Percentiles rank a stretch among this genome's conserved stretches.
Evolutionary conservation across 2,113 vertebrate species (phyloP).

Genomic region (Fulmarus glacialis): DNA sequence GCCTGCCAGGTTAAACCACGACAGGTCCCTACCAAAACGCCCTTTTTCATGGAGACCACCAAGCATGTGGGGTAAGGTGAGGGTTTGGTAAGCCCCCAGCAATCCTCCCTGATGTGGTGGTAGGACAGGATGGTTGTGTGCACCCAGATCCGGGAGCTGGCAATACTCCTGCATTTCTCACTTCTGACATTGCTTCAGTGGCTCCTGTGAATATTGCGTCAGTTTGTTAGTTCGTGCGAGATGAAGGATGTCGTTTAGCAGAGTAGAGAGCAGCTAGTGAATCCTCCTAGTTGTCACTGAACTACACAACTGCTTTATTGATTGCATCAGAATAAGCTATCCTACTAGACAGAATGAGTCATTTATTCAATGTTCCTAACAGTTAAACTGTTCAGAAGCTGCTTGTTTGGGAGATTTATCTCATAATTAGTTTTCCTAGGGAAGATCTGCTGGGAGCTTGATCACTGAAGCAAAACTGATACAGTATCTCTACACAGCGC

Average conservation of each 20-base stretch:
- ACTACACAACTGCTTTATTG: neutral
- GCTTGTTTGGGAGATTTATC: constrained; percentile 40
- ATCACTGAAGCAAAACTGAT: neutral
- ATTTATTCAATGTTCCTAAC: constrained; percentile 31
- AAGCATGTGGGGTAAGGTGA: neutral
- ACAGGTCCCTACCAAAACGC: neutral
- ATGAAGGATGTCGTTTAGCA: neutral
- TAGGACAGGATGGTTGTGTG: neutral
- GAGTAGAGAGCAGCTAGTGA: neutral
- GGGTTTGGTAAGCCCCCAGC: neutral
- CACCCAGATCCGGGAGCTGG: neutral
- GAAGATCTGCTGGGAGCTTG: constrained; percentile 1
- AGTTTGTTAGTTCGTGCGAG: neutral
- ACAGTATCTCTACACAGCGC: neutral
- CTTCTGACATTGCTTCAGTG: neutral
- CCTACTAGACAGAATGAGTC: constrained; percentile 3
- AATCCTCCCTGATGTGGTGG: neutral
- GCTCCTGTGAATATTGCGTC: neutral
- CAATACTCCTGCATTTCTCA: neutral
- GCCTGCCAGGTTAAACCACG: no score
- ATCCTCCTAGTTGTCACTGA: neutral
- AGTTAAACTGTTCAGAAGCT: constrained; percentile 27
- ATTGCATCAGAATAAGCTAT: neutral
- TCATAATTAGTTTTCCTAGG: constrained; percentile 31
- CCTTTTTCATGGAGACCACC: neutral